Evolutionary conservation across 2,888 invertebrate genomes (phyloP), one percentile per base, ranked within the genome.

Genomic region (Eupithecia centaureata): DNA sequence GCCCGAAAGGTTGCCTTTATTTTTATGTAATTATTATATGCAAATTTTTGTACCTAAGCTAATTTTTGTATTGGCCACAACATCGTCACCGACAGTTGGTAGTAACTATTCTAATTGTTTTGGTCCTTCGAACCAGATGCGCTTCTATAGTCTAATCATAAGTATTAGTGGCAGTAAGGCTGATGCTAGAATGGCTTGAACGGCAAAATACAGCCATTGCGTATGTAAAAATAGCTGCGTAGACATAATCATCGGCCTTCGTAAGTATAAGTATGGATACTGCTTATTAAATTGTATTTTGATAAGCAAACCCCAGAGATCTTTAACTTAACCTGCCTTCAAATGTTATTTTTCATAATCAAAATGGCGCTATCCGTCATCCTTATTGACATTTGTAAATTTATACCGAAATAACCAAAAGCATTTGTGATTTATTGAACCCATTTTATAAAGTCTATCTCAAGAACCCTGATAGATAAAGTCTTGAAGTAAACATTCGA

Each of bases 131-230:
- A 57, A 81, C 70, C 75, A 77, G 73, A 79, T 79, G 73, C 63
- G 67, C 65, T 69, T 80, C 77, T 52, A 22, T 65, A 69, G 65
- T 66, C 32, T 77, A 80, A 81, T 78, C 77, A 79, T 84, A 83
- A 84, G 79, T 82, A 63, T 77, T 79, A 82, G 82, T 79, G 76
- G 83, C 82, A 82, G 79, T 80, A 83, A 83, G 83, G 87, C 88
- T 88, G 86, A 83, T 83, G 88, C 88, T 81, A 78, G 88, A 87
- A 89, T 91, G 90, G 90, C 90, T 91, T 91, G 76, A 78, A 83
- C 79, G 80, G 86, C 86, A 77, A 80, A 67, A 70, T 67, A 66
- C 63, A 67, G 87, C 86, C 89, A 83, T 78, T 83, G 83, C 84
- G 79, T 74, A 78, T 69, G 63, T 63, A 66, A 56, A 22, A 61